phyloP scores from a whole-genome alignment of 1,140 invertebrate genomes.

The Zaprionus lachaisei region DNA sequence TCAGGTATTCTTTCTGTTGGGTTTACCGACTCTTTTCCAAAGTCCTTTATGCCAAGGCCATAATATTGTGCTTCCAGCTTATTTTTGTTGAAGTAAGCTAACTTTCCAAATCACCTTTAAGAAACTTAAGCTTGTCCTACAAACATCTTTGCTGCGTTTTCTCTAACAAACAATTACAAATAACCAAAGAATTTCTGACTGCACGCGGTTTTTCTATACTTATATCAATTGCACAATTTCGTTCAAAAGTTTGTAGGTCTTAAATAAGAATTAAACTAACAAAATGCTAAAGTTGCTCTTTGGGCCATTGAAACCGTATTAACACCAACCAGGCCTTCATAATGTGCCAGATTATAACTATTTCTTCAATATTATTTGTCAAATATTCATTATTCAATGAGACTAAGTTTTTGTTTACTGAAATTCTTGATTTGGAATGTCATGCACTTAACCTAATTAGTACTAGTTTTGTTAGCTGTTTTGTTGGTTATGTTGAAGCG shows the following conservation, averaged over 20 bases:
- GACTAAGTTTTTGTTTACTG: conserved; percentile 19
- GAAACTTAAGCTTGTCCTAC: conserved; percentile 76
- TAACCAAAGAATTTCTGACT: conserved; percentile 71
- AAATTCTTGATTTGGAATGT: conserved; percentile 67
- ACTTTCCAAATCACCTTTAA: conserved; percentile 72
- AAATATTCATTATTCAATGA: conserved; percentile 15
- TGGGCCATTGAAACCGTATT: conserved; percentile 77
- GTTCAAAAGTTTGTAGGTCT: conserved; percentile 75
- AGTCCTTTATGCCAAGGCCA: conserved; percentile 50
- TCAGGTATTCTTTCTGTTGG: conserved; percentile 58
- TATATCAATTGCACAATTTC: conserved; percentile 75
- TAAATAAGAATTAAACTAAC: conserved; percentile 44
- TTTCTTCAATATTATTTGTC: conserved; percentile 37
- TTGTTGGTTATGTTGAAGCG: conserved; percentile 47
- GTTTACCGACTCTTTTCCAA: conserved; percentile 36
- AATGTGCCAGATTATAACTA: conserved; percentile 37
- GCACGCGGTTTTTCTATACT: conserved; percentile 75
- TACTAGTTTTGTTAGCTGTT: conserved; percentile 53
- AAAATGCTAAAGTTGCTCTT: conserved; percentile 80
- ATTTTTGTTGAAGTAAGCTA: conserved; percentile 73
- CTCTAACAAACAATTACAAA: conserved; percentile 57
- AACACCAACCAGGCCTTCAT: conserved; percentile 40
- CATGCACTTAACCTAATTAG: conserved; percentile 63
- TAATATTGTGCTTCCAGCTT: conserved; percentile 67
- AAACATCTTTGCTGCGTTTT: conserved; percentile 71